Evolutionary conservation across 2,888 invertebrate genomes (phyloP).

Genomic region (Gnatocerus cornutus): DNA sequence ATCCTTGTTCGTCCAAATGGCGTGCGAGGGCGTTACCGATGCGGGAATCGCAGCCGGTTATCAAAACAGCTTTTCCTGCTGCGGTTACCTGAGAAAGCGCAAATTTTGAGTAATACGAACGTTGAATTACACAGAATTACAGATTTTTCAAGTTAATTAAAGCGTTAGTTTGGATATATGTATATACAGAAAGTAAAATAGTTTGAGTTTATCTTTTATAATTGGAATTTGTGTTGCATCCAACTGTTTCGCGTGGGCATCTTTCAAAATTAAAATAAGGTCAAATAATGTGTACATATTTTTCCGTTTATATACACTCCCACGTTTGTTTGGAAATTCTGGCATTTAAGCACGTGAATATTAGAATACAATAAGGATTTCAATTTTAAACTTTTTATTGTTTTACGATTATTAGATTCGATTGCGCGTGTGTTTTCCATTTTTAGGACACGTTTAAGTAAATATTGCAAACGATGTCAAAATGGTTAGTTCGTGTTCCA

Average conservation of each 20-base stretch:
- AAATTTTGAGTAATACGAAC: not conserved
- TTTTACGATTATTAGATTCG: no score
- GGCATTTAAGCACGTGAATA: not conserved
- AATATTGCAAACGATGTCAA: no score
- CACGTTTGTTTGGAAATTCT: not conserved
- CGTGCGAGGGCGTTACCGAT: slow-evolving; percentile 84
- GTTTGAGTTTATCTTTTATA: not conserved
- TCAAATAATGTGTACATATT: slow-evolving; percentile 29
- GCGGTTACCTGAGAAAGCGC: slow-evolving; percentile 80
- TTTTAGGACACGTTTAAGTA: no score
- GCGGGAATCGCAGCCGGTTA: slow-evolving; percentile 89
- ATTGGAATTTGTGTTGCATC: slow-evolving; percentile 14
- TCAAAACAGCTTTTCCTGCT: slow-evolving; percentile 87
- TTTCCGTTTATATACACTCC: slow-evolving; percentile 12
- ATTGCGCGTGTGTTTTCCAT: no score
- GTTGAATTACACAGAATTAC: no score
- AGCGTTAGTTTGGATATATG: no score
- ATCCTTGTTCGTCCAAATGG: slow-evolving; percentile 86
- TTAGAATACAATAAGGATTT: no score
- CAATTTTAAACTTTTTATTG: no score
- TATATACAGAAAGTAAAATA: no score
- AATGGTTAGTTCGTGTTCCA: no score
- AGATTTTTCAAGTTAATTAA: no score
- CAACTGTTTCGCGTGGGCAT: slow-evolving; percentile 16
- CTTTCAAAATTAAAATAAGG: slow-evolving; percentile 22